Base-by-base conservation (phyloP, 30 jellyfish, hydroid and myxozoan genomes). In the Calvadosia cruxmelitensis region DNA sequence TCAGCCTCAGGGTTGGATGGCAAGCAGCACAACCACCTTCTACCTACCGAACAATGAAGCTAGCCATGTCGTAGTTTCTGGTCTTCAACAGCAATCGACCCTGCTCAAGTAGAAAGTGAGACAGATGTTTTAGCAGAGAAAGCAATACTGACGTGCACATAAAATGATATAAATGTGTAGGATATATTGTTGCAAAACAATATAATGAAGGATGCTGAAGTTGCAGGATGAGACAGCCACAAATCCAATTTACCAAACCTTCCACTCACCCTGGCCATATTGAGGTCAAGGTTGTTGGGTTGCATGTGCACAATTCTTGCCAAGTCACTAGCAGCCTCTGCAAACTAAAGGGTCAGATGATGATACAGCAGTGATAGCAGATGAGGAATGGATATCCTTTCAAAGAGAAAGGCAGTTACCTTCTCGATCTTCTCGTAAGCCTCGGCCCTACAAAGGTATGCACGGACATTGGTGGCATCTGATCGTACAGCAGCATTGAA, bases 391-490 rank as follows among this genome's bases (percentile, higher is more conserved):
- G n/a, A n/a, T n/a, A n/a, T n/a, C n/a, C n/a, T n/a, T n/a, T n/a
- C n/a, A n/a, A 12, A 29, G 1, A 0, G n/a, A 23, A 32, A 29
- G 33, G 25, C 53, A 51, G 85, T 31, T 61, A 77, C 95, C 25
- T 28, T 29, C 52, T 52, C 52, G 23, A 53, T 51, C 69, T 12
- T 65, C 57, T 84, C 82, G 72, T 69, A 50, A 1, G 94, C 91
- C 34, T 86, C 93, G 7, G 96, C 94, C 31, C 96, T 63, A 78
- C 96, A 86, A 2, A 86, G 51, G 64, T 67, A 68, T 29, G 94
- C 96, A 25, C 93, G 85, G 31, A 79, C 85, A 64, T 67, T 78
- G 0, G 96, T 86, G 1, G 96, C 92, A 29, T 86, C 94, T 10
- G 65, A 77, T 52, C 83, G 74, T 25, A 86, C 69, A 2, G 96